phyloP scores from a whole-genome alignment of 2,888 invertebrate species.

The Hipparchia sbordonii region DNA sequence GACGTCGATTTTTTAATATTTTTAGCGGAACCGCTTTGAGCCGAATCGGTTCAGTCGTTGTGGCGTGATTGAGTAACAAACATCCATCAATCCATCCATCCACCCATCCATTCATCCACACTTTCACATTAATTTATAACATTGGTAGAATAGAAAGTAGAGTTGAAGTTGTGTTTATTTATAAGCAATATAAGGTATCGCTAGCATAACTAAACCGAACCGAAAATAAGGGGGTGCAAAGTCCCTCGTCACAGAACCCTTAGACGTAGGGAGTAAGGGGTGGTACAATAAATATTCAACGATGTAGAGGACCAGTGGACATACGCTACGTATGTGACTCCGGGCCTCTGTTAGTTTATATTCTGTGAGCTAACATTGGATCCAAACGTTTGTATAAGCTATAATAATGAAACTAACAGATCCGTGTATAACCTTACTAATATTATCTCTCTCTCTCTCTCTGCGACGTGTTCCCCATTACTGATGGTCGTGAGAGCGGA shows the following conservation, averaged over 20 bases:
- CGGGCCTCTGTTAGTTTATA: conserved; percentile 35
- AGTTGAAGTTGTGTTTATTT: no score
- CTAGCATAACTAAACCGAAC: neutral
- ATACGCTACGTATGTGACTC: conserved; percentile 50
- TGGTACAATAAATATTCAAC: conserved; percentile 77
- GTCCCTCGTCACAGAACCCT: neutral
- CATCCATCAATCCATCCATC: no score
- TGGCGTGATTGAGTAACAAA: no score
- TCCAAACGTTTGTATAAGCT: neutral
- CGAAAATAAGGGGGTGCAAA: conserved; percentile 5
- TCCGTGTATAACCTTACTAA: no score
- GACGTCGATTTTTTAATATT: no score
- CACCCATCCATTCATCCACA: neutral
- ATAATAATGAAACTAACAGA: conserved; percentile 2
- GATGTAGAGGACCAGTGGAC: conserved; percentile 60
- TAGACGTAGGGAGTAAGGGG: conserved; percentile 35
- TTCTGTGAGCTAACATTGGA: conserved; percentile 11
- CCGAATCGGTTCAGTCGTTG: no score
- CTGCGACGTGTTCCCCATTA: no score
- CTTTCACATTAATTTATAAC: neutral
- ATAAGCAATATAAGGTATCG: neutral
- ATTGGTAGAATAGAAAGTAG: neutral
- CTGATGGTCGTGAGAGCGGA: no score
- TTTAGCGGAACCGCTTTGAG: no score
- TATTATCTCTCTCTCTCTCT: no score